Base-by-base conservation (phyloP, 2,113 vertebrate species). In the Pterocles gutturalis region DNA sequence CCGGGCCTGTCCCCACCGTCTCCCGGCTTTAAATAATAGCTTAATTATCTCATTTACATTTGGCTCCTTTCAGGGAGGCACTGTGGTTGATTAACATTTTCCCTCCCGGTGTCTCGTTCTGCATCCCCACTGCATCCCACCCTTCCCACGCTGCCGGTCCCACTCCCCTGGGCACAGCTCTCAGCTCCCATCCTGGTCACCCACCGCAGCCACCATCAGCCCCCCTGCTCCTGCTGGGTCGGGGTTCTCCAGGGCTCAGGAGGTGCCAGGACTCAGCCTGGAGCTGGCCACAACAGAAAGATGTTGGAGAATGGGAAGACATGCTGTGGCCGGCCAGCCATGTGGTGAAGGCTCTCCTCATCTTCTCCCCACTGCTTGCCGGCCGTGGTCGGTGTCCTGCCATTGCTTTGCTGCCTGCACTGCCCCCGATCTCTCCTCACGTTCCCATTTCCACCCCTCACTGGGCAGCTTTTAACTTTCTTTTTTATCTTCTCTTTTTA, bases 1-100 rank as follows among this genome's bases (percentile, higher is more conserved):
- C 93, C 57, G 13, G 85, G 95, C 95, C 93, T 95, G 92, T 92
- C 93, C 94, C 96, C 93, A 96, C 95, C 54, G 81, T 98, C 96
- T 97, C 91, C 92, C n/a, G 86, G 97, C 97, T 97, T 98, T 97
- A 98, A 98, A 97, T 98, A 98, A 98, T 97, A 97, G 97, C 94
- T 96, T 98, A 98, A 98, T 98, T 97, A 98, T 97, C 97, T 98
- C 96, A 98, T 97, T 98, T 98, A 97, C 97, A 98, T 98, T 97
- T 97, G 95, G 97, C 97, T 97, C 97, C 91, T 96, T 94, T 97
- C 97, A 97, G 92, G 97, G 97, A 98, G 38, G 61, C 95, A 95
- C 97, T 97, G 73, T 92, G n/a, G 67, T 90, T 96, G 96, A 96
- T 98, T 98, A 97, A 98, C 97, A 96, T 98, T 96, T 98, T 98